Base-by-base conservation (phyloP, 2,888 invertebrate genomes). In the Apodemia hepburni region DNA sequence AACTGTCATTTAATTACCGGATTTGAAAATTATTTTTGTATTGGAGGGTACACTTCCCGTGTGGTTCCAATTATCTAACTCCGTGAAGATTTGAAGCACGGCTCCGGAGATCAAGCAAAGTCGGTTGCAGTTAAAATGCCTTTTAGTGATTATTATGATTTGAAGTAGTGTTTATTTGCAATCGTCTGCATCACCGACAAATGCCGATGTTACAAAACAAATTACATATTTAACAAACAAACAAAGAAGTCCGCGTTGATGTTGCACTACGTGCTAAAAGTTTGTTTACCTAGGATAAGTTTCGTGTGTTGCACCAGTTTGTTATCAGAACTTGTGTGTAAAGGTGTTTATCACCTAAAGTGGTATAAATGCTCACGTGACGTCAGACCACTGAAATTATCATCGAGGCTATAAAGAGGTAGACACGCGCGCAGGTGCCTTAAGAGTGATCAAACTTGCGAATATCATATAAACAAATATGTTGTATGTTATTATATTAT, bases 391-490 rank as follows among this genome's bases (percentile, higher is more conserved):
- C 63, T 59, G 35, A 77, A 86, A 88, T 89, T 89, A 89, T 85
- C 87, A 84, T 82, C 64, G 67, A 73, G 72, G 77, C 75, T 82
- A 84, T 87, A 89, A 89, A 84, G 75, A 84, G 87, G 68, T 69
- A 78, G 73, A 77, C 89, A 89, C 88, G 88, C 82, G 72, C 78
- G 73, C 77, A 74, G 79, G 79, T 76, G 73, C 70, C 75, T 74
- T 75, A 73, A 72, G 73, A 77, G 75, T 78, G 79, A 79, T 77
- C 72, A 69, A 66, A 66, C 65, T 64, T 65, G 67, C 67, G 63
- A 67, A 18, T 61, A 49, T 57, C 54, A 18, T 59, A 54, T 15
- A 61, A 11, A 49, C 59, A 58, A 45, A 57, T 61, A 38, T 45
- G 59, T 17, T 18, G 8, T 51, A 12, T 61, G 22, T 29, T 38